Base-by-base conservation (phyloP, 2,797 vertebrate genomes). In the Coranthus polyacanthus region DNA sequence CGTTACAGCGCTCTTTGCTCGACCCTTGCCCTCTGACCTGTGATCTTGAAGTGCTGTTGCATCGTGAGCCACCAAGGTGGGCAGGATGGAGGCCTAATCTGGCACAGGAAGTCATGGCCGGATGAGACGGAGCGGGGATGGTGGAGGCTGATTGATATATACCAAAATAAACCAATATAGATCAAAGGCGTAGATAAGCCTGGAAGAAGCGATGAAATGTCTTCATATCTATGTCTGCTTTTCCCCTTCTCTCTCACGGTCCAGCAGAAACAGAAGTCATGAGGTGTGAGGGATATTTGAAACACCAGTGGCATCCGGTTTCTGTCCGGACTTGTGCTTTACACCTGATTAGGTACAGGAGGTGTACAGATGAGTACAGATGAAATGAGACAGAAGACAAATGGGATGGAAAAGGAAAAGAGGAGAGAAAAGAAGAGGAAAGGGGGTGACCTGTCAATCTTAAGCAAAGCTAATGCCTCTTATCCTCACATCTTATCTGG, bases 1-100 rank as follows among this genome's bases (percentile, higher is more conserved):
- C 85, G 87, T 93, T 93, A 92, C 81, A 51, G 66, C 80, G 82
- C 90, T 93, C 87, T 83, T 77, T 62, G 80, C 81, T 67, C 34
- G 85, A 93, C 92, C 93, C 88, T 43, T 86, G 83, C 83, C 90
- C 92, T 80, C 79, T 91, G 92, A 93, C 92, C 92, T 90, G 72
- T 90, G 90, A 92, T 87, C 92, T 82, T 76, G 82, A 88, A 91
- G 89, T 84, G 93, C 86, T 81, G 86, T 82, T 88, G 92, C 90
- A 78, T 91, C 87, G 86, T 93, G 92, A 92, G 90, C 91, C 82
- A 69, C 87, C 4, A 84, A 90, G 87, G 84, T 84, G 78, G 86
- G 89, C 83, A 89, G 89, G 85, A 89, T 82, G 85, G 81, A 81
- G 82, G 73, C 58, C 88, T 90, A 91, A 92, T 92, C 88, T 89